Percentiles rank a stretch among this genome's conserved stretches.
Conservation (phyloP, 1,140 invertebrate genomes). For the Frieseomelitta varia region DNA sequence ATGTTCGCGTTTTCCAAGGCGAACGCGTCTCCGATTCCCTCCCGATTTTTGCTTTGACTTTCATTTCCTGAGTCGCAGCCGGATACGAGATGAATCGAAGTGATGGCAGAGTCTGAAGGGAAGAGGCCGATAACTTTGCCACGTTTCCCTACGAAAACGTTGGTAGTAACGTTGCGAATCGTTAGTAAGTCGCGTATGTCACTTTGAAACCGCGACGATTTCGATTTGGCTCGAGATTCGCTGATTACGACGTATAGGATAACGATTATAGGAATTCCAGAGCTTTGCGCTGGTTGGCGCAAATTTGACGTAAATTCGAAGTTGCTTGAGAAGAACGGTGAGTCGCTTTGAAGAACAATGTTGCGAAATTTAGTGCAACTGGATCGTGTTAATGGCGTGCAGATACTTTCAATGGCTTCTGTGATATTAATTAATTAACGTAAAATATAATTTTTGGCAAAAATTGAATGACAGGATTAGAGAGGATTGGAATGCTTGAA, state of each 20-base stretch:
- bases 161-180: background rate
- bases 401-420: no score
- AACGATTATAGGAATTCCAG: background rate
- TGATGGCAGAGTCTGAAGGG: background rate
- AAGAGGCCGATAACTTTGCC: background rate
- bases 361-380: no score
- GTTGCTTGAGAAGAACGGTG: background rate
- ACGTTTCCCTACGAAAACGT: no score
- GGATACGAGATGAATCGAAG: conserved; percentile 10
- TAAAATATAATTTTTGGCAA: no score
- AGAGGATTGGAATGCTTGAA: no score
- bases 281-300: background rate
- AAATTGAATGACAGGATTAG: no score
- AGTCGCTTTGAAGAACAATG: background rate
- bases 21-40: background rate
- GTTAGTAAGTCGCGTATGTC: background rate
- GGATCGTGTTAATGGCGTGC: no score
- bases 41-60: conserved; percentile 9
- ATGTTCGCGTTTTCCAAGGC: background rate
- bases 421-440: no score
- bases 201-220: background rate
- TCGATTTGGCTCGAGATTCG: background rate
- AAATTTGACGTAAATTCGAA: background rate
- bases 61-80: background rate
- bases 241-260: background rate